phyloP scores from a whole-genome alignment of 2,113 vertebrate species.

The Bubalus kerabau region DNA sequence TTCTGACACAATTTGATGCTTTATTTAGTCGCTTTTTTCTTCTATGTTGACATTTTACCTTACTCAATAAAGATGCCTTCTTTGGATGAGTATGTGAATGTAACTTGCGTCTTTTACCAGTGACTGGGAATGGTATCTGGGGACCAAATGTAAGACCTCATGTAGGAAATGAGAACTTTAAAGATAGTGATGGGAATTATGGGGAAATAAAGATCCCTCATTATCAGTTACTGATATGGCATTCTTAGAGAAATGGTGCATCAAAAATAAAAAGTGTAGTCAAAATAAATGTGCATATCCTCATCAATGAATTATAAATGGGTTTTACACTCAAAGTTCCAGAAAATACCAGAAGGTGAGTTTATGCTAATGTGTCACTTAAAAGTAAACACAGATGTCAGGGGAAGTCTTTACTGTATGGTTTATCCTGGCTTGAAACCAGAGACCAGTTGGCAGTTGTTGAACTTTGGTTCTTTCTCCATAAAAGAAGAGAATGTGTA shows the following conservation, averaged over 20 bases:
- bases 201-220: not conserved
- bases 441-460: not conserved
- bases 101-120: not conserved
- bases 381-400: not conserved
- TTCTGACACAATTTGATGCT: not conserved
- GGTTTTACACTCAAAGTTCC: not conserved
- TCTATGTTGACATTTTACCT: not conserved
- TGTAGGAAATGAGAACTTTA: not conserved
- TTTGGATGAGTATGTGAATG: not conserved
- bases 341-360: not conserved
- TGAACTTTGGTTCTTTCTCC: conserved; percentile 26
- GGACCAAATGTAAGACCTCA: not conserved
- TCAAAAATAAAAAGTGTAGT: not conserved
- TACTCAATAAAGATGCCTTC: not conserved
- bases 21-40: not conserved
- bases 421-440: not conserved
- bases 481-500: not conserved
- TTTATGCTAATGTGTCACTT: not conserved
- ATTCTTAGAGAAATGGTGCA: not conserved
- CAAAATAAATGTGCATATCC: not conserved
- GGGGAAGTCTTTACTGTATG: not conserved
- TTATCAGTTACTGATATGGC: not conserved
- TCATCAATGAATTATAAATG: not conserved
- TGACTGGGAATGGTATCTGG: not conserved
- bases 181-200: not conserved